Conservation (phyloP, 2,888 invertebrate genomes). For the Clunio marinus region DNA sequence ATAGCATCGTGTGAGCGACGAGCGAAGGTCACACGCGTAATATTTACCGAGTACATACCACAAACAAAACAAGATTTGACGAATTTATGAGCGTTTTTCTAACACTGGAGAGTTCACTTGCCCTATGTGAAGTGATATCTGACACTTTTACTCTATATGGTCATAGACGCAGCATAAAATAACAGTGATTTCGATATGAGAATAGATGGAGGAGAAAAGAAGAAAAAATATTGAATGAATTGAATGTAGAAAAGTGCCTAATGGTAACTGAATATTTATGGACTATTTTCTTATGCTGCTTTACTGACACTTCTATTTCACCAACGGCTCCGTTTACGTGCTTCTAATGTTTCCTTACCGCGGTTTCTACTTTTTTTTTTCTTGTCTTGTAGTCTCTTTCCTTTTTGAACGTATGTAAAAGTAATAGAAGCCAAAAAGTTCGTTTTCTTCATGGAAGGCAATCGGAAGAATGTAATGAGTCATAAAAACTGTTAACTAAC, state of each 20-base stretch:
- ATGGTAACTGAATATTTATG: conserved; percentile 24
- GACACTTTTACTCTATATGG: conserved; percentile 7
- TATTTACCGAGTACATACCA: conserved; percentile 1
- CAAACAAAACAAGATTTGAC: neutral
- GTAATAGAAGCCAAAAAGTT: conserved; percentile 16
- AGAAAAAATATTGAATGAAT: no score
- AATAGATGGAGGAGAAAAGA: no score
- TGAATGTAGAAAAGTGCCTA: no score
- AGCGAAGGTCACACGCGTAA: conserved; percentile 20
- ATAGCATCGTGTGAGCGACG: neutral
- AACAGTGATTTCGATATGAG: neutral
- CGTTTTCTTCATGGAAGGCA: conserved; percentile 2
- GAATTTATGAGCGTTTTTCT: conserved; percentile 20
- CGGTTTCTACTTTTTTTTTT: no score
- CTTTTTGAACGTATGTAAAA: neutral
- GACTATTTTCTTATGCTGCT: conserved; percentile 2
- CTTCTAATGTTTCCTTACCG: conserved; percentile 13
- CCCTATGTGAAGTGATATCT: conserved; percentile 19
- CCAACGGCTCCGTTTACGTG: neutral
- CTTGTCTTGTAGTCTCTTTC: no score
- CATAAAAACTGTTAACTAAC: neutral
- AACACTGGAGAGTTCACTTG: conserved; percentile 24
- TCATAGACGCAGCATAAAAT: neutral
- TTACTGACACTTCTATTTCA: neutral
- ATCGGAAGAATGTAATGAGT: conserved; percentile 12